Percentiles rank a stretch among this genome's conserved stretches.
Evolutionary conservation across 2,797 vertebrate species (phyloP).

Genomic region (Malacoraja senta): DNA sequence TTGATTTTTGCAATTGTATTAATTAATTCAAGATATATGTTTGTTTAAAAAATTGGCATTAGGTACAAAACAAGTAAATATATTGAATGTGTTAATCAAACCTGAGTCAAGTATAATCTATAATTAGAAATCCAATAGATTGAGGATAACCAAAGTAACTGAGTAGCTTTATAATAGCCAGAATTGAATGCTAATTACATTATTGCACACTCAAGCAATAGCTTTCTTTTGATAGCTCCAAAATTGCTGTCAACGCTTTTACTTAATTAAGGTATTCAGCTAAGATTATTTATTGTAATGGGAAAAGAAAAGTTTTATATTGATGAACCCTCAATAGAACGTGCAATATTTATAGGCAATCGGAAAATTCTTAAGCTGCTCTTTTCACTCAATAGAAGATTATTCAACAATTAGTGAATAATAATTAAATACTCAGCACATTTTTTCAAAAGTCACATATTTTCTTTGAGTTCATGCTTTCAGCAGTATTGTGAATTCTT

Average conservation of each 20-base stretch:
- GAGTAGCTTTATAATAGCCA: constrained; percentile 24
- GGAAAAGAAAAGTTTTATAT: background rate
- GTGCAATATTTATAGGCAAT: background rate
- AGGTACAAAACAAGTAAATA: background rate
- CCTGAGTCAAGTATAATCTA: constrained; percentile 17
- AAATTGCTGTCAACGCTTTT: constrained; percentile 25
- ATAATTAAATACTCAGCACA: background rate
- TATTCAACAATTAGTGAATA: constrained; percentile 9
- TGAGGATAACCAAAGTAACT: constrained; percentile 11
- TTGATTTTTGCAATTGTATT: background rate
- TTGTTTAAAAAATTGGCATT: constrained; percentile 12
- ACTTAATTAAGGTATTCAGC: background rate
- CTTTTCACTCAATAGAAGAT: background rate
- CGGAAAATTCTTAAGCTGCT: background rate
- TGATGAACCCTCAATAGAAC: background rate
- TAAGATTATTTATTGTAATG: constrained; percentile 20
- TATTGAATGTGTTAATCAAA: constrained; percentile 10
- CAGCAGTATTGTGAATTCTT: background rate
- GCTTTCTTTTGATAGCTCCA: constrained; percentile 6
- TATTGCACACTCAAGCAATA: constrained; percentile 20
- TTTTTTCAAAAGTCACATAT: background rate
- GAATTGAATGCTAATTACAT: constrained; percentile 19
- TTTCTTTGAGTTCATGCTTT: background rate
- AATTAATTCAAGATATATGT: background rate
- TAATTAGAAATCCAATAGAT: constrained; percentile 31